Base-by-base conservation (phyloP, 2,797 vertebrate species). In the Anguilla obscura region DNA sequence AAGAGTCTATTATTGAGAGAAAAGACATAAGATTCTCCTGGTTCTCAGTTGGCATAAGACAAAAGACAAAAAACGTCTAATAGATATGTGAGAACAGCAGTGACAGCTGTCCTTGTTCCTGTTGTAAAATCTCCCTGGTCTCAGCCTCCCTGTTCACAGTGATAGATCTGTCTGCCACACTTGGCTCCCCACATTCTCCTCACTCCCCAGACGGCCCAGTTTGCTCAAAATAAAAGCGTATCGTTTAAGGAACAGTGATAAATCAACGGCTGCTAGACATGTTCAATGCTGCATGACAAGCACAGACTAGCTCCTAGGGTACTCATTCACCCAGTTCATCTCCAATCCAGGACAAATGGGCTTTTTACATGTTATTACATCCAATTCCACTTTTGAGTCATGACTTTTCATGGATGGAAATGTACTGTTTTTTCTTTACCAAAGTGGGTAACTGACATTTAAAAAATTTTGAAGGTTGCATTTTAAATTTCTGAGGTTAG, bases 281-380 rank as follows among this genome's bases (percentile, higher is more conserved):
- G 10, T 87, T 88, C 87, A 84, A 66, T 48, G 27, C 83, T 27
- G 85, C 86, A 85, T 87, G 90, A 90, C 85, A 89, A 90, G 88
- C 88, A 30, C 86, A 2, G 76, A 48, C 76, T 36, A 16, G 74
- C 33, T 40, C 33, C 40, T 88, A n/a, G 82, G 48, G 18, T 54
- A 50, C 3, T 30, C 50, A 48, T 21, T n/a, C 24, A n/a, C 24
- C 12, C 80, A 50, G 50, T 58, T 52, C 83, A 54, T 58, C 52
- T 16, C 24, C 52, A 56, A 9, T 36, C 50, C 27, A 45, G 36
- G 21, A 14, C 30, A 79, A 18, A 18, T 33, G 16, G 40, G 74
- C 45, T 82, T 82, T 36, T 48, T 24, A 50, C 79, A 82, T 24
- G 24, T 82, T n/a, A 82, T 48, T 50, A 82, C 45, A 82, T n/a